Conservation (phyloP, 2,888 invertebrate genomes). For the Caenorhabditis sp. region DNA sequence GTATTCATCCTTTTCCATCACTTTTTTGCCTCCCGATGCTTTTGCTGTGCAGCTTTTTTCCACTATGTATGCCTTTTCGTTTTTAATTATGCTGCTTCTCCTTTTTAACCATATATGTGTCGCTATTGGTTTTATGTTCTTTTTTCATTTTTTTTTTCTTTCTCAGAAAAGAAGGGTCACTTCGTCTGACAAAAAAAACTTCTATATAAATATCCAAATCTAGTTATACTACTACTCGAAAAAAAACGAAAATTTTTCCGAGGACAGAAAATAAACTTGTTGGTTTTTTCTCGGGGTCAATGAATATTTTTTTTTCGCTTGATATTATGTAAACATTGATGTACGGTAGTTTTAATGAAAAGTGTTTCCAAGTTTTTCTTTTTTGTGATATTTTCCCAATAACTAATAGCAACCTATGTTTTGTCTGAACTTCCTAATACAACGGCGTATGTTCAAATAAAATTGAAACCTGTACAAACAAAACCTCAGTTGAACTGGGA, state of each 20-base stretch:
- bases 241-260: background rate
- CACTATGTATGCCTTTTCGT: conserved; percentile 14
- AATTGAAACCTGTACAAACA: too few species aligned
- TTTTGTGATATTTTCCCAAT: too few species aligned
- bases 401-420: too few species aligned
- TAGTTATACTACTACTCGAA: background rate
- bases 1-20: conserved; percentile 1
- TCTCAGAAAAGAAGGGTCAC: background rate
- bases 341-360: background rate
- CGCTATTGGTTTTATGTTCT: background rate
- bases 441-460: too few species aligned
- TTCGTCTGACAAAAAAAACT: background rate
- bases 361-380: too few species aligned
- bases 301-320: background rate
- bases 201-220: background rate
- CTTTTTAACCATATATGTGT: background rate
- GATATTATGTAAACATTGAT: background rate
- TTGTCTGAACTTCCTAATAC: too few species aligned
- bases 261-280: background rate
- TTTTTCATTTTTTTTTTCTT: background rate
- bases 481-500: too few species aligned
- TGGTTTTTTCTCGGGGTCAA: background rate
- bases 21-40: background rate
- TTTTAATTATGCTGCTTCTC: conserved; percentile 40
- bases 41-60: background rate